phyloP scores from a whole-genome alignment of 1,140 invertebrate genomes.

The Ctenoplectra terminalis region DNA sequence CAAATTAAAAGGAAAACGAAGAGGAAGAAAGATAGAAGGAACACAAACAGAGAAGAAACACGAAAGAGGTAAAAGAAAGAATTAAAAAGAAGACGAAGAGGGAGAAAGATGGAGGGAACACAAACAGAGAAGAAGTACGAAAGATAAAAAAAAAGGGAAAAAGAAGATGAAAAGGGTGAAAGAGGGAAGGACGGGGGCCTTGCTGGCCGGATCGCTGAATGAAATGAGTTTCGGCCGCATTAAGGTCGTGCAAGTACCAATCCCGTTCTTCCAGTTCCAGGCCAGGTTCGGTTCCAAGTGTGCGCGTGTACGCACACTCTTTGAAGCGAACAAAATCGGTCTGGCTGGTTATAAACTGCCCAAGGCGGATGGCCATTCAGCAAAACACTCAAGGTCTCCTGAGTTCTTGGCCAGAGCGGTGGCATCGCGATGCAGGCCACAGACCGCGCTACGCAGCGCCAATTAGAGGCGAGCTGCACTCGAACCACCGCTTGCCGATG shows the following conservation, averaged over 20 bases:
- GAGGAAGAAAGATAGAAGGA: too few species aligned
- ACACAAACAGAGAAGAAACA: slow-evolving; percentile 7
- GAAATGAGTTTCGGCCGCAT: slow-evolving; percentile 65
- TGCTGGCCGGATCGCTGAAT: slow-evolving; percentile 60
- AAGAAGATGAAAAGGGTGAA: background rate
- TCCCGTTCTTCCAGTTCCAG: slow-evolving; percentile 68
- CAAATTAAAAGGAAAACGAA: too few species aligned
- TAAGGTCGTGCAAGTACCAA: slow-evolving; percentile 64
- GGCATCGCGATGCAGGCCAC: background rate
- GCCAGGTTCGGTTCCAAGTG: background rate
- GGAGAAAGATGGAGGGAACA: too few species aligned
- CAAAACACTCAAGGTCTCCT: slow-evolving; percentile 44
- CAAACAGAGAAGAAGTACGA: too few species aligned
- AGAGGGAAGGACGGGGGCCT: slow-evolving; percentile 2
- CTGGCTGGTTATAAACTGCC: slow-evolving; percentile 56
- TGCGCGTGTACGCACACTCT: background rate
- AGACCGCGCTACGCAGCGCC: background rate
- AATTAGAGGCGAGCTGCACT: slow-evolving; percentile 16
- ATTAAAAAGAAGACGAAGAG: too few species aligned
- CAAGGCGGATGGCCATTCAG: slow-evolving; percentile 36
- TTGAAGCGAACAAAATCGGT: slow-evolving; percentile 30
- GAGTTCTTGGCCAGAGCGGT: background rate
- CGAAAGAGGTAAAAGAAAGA: too few species aligned
- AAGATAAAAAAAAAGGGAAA: background rate
- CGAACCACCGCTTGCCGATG: background rate